Base-by-base conservation (phyloP, 2,113 vertebrate species). In the Agelaius phoeniceus region DNA sequence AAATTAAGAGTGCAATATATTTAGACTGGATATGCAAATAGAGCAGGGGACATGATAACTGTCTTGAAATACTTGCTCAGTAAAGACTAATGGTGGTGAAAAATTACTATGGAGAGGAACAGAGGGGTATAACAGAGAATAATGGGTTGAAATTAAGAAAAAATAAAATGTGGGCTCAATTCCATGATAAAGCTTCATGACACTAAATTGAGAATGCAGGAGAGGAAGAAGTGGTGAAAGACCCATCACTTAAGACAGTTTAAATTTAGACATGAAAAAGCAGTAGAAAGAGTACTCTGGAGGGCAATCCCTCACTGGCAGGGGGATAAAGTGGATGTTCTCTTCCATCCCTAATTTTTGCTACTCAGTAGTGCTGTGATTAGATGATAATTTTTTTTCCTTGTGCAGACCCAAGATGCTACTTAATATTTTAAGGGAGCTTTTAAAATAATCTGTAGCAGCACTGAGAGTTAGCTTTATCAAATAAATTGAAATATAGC, bases 71-170 rank as follows among this genome's bases (percentile, higher is more conserved):
- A 81, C 83, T 88, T 78, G 46, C 30, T 69, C 20, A 10, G 68
- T 55, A 20, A 93, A 89, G 89, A 63, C 43, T 73, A 78, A 23
- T 68, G 57, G 55, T n/a, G 35, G 33, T 86, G 57, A 93, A 84
- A 92, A 93, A 92, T 92, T 69, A n/a, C 39, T 52, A 1, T 31
- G 27, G 68, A 67, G 69, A 48, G 55, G 39, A 90, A 35, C 24
- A 87, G 89, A 89, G 27, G 13, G 58, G 26, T 63, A 41, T 80
- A 90, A 89, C 76, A 80, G 68, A 92, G 89, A 91, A 81, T 75
- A 96, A 92, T 96, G 86, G 46, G 7, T 65, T 87, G 93, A 89
- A 94, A 95, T 94, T 87, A 89, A 84, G 89, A 91, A 92, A 92
- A 95, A 94, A 86, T 88, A 92, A 90, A 84, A 90, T 39, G 57